Base-by-base conservation (phyloP, 1,140 invertebrate species). In the Apis cerana region DNA sequence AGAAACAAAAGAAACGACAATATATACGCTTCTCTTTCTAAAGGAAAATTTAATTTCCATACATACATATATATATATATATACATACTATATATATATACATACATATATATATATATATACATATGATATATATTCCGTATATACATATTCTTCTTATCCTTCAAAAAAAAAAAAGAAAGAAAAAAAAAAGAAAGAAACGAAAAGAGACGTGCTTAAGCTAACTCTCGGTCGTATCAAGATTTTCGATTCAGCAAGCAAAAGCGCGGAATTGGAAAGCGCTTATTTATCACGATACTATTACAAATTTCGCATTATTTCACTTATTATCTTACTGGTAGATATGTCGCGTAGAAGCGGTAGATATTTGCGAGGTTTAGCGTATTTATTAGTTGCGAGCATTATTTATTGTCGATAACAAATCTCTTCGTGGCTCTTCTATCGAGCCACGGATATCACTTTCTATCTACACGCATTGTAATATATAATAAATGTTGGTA, bases 401-500 rank as follows among this genome's bases (percentile, higher is more conserved):
- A 80, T 80, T 75, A 27, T 77, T 76, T 33, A 77, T 67, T 15
- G 54, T 50, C 71, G 52, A 67, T 58, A 65, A 76, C 48, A 9
- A 62, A 48, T 54, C 54, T 52, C 54, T 56, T n/a, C 12, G 21
- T 2, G 7, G 21, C 56, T n/a, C 50, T 56, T 1, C 33, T 7
- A n/a, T 19, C 17, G 77, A 43, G 59, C 23, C 48, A 17, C 23
- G 17, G 11, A 33, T 12, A 23, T 68, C 65, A 56, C 43, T 52
- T 59, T 58, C n/a, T 67, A 76, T 23, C 58, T 11, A 69, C 56
- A 87, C 68, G 82, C 78, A 86, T 87, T 65, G 58, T 84, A 86
- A 80, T 56, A 59, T 33, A 75, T 62, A 78, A 77, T 85, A 81
- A 88, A 78, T 88, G 85, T 88, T 86, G 75, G 65, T 88, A 75